phyloP scores from a whole-genome alignment of 2,888 invertebrate genomes.

The Luperina testacea region DNA sequence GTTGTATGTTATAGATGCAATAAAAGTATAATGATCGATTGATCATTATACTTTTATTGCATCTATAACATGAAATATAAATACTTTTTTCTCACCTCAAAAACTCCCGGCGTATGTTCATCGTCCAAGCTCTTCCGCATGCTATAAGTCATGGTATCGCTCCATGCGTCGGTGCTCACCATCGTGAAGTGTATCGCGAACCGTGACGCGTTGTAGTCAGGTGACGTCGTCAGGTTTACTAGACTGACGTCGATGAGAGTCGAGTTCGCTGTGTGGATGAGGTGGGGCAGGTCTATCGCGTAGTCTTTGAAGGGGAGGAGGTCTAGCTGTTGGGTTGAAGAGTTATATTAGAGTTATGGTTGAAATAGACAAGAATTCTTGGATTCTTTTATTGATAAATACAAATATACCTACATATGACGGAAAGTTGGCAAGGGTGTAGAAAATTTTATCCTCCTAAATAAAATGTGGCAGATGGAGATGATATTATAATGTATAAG shows the following conservation, averaged over 20 bases:
- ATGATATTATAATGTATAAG: background rate
- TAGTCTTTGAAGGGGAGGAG: slow-evolving; percentile 85
- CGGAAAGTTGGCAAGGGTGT: background rate
- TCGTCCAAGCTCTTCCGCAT: slow-evolving; percentile 92
- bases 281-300: slow-evolving; percentile 90
- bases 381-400: background rate
- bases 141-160: slow-evolving; percentile 80
- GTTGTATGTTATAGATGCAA: too few relatives aligned
- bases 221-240: slow-evolving; percentile 86
- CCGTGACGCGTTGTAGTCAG: slow-evolving; percentile 88
- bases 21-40: too few relatives aligned
- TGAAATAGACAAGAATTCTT: background rate
- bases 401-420: too few relatives aligned
- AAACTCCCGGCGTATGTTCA: slow-evolving; percentile 94
- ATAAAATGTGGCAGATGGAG: background rate
- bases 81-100: slow-evolving; percentile 86
- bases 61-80: background rate
- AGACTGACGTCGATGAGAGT: slow-evolving; percentile 91
- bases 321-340: slow-evolving; percentile 85
- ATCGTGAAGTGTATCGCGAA: slow-evolving; percentile 91
- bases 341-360: background rate
- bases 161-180: slow-evolving; percentile 83
- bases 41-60: too few relatives aligned
- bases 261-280: slow-evolving; percentile 92
- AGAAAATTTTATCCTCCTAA: background rate